phyloP scores from a whole-genome alignment of 2,113 vertebrate species.

The Crotalus horridus region DNA sequence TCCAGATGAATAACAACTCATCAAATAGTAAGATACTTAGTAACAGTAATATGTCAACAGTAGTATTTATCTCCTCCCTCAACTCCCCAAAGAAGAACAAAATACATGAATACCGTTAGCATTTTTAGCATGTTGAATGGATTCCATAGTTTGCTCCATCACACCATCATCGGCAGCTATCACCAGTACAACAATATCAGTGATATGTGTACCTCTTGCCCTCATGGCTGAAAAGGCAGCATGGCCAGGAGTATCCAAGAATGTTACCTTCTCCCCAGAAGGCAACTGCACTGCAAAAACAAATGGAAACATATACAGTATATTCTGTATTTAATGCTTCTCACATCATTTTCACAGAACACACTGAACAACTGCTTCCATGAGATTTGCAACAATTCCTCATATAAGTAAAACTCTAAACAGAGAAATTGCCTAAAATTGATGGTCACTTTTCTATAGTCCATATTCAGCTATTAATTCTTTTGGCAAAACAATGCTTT shows the following conservation, averaged over 20 bases:
- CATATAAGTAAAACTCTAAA: background rate
- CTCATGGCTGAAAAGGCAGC: conserved; percentile 94
- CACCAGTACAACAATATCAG: conserved; percentile 90
- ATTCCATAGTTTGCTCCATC: conserved; percentile 95
- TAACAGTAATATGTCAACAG: background rate
- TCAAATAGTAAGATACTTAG: background rate
- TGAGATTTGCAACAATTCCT: background rate
- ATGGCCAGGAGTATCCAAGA: conserved; percentile 96
- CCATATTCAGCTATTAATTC: background rate
- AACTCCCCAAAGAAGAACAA: background rate
- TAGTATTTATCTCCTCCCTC: background rate
- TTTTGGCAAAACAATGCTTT: background rate
- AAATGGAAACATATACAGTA: background rate
- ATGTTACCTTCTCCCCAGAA: conserved; percentile 93
- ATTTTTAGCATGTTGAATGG: conserved; percentile 85
- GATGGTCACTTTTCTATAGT: background rate
- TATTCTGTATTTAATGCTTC: background rate
- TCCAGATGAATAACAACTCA: background rate
- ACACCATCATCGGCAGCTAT: conserved; percentile 96
- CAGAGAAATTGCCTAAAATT: background rate
- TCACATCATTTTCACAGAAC: background rate
- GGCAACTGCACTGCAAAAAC: conserved; percentile 80
- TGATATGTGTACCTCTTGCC: conserved; percentile 84
- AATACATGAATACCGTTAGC: conserved; percentile 73
- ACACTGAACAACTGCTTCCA: background rate